Percentiles rank a stretch among this genome's conserved stretches.
Conservation (phyloP, 2,888 invertebrate genomes). For the Scrobipalpa costella region DNA sequence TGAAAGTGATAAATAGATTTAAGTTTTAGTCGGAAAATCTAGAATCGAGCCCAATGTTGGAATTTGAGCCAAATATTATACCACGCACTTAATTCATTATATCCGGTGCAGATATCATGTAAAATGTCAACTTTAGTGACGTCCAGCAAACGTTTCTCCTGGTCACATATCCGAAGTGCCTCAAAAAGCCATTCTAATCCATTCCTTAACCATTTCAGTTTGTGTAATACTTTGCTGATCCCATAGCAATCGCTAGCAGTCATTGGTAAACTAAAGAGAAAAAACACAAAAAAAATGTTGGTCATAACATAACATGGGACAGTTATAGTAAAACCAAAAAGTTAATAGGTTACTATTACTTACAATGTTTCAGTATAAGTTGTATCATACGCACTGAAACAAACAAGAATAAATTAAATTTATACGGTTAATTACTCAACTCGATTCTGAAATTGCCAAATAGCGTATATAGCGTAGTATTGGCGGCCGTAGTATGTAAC, state of each 20-base stretch:
- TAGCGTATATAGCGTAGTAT: too few species aligned
- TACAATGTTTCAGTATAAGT: constrained; percentile 5
- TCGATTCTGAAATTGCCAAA: too few species aligned
- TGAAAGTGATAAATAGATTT: too few species aligned
- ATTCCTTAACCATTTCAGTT: neutral
- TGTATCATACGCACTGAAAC: neutral
- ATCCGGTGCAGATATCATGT: neutral
- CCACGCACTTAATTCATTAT: neutral
- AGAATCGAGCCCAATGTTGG: too few species aligned
- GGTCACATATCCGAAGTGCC: neutral
- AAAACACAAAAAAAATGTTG: neutral
- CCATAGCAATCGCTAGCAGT: constrained; percentile 3
- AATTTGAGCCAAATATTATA: too few species aligned
- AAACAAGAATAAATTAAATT: too few species aligned
- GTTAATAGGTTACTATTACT: too few species aligned
- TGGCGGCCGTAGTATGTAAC: too few species aligned
- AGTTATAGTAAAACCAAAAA: too few species aligned
- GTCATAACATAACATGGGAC: too few species aligned
- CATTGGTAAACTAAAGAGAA: neutral
- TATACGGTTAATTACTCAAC: too few species aligned
- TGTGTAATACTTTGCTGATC: neutral
- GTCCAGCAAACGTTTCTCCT: neutral
- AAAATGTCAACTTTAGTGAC: neutral
- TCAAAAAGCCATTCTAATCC: neutral
- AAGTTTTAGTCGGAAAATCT: too few species aligned